These are phyloP conservation scores for Cataglyphis altisquamis DNA, from an alignment of 2,888 invertebrate genomes.

Conservation along the genomic window DNA sequence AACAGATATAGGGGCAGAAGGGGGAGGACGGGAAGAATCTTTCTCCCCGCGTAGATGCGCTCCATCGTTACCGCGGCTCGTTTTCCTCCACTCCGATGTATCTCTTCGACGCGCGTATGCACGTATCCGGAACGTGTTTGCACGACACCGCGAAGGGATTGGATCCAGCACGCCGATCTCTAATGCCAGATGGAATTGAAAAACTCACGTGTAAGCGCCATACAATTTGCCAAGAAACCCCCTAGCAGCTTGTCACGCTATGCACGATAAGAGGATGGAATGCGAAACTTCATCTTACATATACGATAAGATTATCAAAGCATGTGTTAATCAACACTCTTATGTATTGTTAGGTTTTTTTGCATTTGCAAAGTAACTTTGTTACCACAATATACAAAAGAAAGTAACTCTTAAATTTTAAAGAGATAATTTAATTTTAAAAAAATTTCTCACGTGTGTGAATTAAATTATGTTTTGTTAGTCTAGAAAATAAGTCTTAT, in stretches of 20 bases:
- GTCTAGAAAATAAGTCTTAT: not conserved
- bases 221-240: not conserved
- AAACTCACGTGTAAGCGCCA: slow-evolving; percentile 51
- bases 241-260: not conserved
- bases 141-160: slow-evolving; percentile 60
- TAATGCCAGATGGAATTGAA: slow-evolving; percentile 68
- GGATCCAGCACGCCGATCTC: slow-evolving; percentile 66
- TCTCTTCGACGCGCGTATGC: slow-evolving; percentile 62
- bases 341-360: not conserved
- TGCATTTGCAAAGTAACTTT: not conserved
- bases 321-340: not conserved
- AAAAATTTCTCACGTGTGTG: not conserved
- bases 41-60: slow-evolving; percentile 54
- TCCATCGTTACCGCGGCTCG: slow-evolving; percentile 12
- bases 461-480: not conserved
- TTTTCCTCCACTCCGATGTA: slow-evolving; percentile 43
- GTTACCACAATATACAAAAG: not conserved
- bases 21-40: slow-evolving; percentile 72
- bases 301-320: slow-evolving; percentile 16
- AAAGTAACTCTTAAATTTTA: not conserved
- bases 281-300: not conserved
- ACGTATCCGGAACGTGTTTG: slow-evolving; percentile 73
- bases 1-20: slow-evolving; percentile 74
- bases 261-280: not conserved
- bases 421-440: not conserved